These are phyloP conservation scores for Oceanites oceanicus DNA, from an alignment of 2,113 vertebrate genomes.

Conservation along the genomic window DNA sequence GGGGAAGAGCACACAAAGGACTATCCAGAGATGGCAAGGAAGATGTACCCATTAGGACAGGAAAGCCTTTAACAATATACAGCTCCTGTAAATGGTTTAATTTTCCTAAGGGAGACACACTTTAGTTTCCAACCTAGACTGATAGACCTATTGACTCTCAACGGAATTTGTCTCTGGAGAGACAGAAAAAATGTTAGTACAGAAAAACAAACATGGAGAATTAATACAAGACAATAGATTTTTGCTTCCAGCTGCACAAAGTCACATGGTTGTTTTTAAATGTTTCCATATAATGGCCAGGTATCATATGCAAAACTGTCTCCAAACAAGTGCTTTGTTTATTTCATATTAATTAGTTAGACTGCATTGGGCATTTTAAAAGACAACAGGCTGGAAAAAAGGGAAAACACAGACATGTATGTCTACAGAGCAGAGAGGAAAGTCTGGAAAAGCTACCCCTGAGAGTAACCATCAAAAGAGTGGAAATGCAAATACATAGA, in stretches of 20 bases:
- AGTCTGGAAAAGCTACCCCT: constrained; percentile 59
- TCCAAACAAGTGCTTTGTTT: not conserved
- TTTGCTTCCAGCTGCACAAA: not conserved
- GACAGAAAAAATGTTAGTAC: not conserved
- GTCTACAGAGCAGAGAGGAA: constrained; percentile 41
- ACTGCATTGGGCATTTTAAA: constrained; percentile 47
- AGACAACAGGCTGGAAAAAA: not conserved
- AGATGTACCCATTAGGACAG: not conserved
- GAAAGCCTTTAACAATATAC: not conserved
- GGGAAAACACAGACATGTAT: not conserved
- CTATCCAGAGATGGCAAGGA: not conserved
- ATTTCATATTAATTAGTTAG: not conserved
- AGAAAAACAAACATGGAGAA: not conserved
- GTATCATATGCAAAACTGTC: not conserved
- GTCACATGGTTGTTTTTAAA: not conserved
- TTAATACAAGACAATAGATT: not conserved
- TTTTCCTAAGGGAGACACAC: not conserved
- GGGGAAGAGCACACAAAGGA: not conserved
- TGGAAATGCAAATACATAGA: not conserved
- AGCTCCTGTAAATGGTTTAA: not conserved
- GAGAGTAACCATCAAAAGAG: not conserved
- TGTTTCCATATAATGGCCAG: not conserved
- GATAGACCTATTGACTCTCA: not conserved
- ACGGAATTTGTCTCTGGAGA: not conserved
- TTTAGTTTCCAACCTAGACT: not conserved